Percentiles rank a stretch among this genome's conserved stretches.
Conservation (phyloP, 1,140 invertebrate genomes). For the Mamestra configurata region DNA sequence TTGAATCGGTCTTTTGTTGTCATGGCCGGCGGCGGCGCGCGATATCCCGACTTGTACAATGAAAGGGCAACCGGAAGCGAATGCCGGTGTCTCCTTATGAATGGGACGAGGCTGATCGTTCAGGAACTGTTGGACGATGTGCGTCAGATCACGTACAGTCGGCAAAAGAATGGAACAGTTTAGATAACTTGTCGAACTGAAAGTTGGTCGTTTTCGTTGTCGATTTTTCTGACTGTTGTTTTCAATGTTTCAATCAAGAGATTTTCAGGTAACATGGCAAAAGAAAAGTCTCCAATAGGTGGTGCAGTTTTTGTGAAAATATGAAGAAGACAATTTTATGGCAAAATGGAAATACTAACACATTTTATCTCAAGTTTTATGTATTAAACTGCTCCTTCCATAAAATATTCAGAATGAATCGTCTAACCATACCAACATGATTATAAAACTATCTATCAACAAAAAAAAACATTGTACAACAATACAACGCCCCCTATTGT, state of each 20-base stretch:
- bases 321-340: no score
- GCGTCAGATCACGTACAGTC: slow-evolving; percentile 52
- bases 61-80: slow-evolving; percentile 81
- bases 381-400: slow-evolving; percentile 48
- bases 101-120: slow-evolving; percentile 73
- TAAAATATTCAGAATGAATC: slow-evolving; percentile 56
- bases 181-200: slow-evolving; percentile 2
- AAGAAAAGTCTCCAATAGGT: not conserved
- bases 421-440: slow-evolving; percentile 41
- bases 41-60: slow-evolving; percentile 81
- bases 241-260: not conserved
- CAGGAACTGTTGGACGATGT: slow-evolving; percentile 81
- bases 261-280: not conserved
- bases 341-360: not conserved
- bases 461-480: slow-evolving; percentile 83
- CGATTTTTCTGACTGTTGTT: not conserved
- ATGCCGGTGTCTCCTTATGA: slow-evolving; percentile 78
- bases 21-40: slow-evolving; percentile 81
- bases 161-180: slow-evolving; percentile 30
- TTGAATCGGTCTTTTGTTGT: slow-evolving; percentile 80
- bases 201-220: not conserved
- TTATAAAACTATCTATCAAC: slow-evolving; percentile 65
- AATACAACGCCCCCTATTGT: slow-evolving; percentile 86
- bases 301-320: no score
- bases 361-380: no score